Evolutionary conservation across 2,888 invertebrate genomes (phyloP), one percentile per base, ranked within the genome.

Genomic region (Chouioia cunea): DNA sequence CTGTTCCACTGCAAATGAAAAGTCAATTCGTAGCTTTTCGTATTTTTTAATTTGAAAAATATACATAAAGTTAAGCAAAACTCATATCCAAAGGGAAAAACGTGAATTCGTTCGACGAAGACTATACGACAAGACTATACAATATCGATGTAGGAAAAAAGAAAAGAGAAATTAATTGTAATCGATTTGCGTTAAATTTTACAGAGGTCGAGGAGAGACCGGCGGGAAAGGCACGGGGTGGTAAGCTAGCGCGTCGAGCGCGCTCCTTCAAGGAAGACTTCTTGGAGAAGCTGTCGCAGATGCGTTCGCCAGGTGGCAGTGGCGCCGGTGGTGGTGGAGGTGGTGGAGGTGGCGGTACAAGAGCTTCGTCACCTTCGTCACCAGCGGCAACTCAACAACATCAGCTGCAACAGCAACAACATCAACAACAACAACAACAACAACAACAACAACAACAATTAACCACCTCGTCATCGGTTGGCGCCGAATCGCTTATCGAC

Each of bases 251-350:
- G 71, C 89, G 94, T 77, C 90, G 96, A 76, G 96, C 96, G 75
- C 91, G 95, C 79, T 95, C 95, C 76, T 96, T 96, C 88, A 96
- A 96, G 88, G 95, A 96, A 90, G 96, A 96, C 87, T 91, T 96
- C 82, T 90, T 96, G 84, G 95, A 95, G 86, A 94, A 94, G 87
- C 91, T 96, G 86, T 94, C 93, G 77, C 93, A 94, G 86, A 95
- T 96, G 92, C 92, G 95, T 78, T 94, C 94, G 76, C 94, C 95
- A 16, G 84, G 83, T 16, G 77, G 78, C 74, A 73, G 76, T 74
- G 59, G 74, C 48, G 75, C 77, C 63, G 79, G 81, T 87, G 80
- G 80, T 1, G 78, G 87, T 83, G 48, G 79, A 80, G 79, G 90
- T 88, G 76, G 88, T 83, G 83, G 82, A 71, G 81, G 79, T 48